A percentile compares a stretch with the other conserved stretches of the same genome.
Conservation (phyloP, 2,888 invertebrate species). For the Pristionchus exspectatus region DNA sequence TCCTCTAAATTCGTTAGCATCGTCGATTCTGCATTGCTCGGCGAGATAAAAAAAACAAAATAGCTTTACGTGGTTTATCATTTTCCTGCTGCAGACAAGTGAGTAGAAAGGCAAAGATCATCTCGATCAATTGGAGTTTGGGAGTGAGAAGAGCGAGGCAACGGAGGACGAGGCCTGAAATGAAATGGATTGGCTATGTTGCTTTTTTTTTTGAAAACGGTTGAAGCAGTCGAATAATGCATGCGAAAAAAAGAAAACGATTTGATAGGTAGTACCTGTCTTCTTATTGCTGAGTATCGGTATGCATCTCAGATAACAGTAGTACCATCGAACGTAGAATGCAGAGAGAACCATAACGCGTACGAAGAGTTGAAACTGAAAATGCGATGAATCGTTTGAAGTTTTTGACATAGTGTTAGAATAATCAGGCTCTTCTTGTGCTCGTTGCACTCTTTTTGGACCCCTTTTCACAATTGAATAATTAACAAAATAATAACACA, state of each 20-base stretch:
- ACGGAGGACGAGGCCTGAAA: not conserved
- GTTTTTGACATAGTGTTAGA: too few species aligned
- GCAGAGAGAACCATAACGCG: not conserved
- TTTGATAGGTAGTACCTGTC: not conserved
- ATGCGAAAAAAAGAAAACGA: not conserved
- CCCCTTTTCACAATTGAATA: too few species aligned
- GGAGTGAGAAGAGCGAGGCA: not conserved
- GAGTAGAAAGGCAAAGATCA: slow-evolving; percentile 39
- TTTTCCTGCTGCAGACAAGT: slow-evolving; percentile 41
- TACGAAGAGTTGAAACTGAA: not conserved
- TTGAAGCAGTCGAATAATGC: not conserved
- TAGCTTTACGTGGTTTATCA: not conserved
- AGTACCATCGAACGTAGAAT: slow-evolving; percentile 39
- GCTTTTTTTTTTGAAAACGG: not conserved
- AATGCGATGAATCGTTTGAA: too few species aligned
- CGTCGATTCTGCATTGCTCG: not conserved
- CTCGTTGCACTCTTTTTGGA: too few species aligned
- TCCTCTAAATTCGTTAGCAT: not conserved
- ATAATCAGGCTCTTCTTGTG: too few species aligned
- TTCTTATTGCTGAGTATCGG: not conserved
- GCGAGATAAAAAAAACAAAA: not conserved
- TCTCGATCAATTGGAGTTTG: slow-evolving; percentile 28
- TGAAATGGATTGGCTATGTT: too few species aligned
- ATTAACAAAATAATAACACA: too few species aligned
- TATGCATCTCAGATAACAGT: not conserved